Conservation (phyloP, 2,797 vertebrate genomes). For the Liasis olivaceus region DNA sequence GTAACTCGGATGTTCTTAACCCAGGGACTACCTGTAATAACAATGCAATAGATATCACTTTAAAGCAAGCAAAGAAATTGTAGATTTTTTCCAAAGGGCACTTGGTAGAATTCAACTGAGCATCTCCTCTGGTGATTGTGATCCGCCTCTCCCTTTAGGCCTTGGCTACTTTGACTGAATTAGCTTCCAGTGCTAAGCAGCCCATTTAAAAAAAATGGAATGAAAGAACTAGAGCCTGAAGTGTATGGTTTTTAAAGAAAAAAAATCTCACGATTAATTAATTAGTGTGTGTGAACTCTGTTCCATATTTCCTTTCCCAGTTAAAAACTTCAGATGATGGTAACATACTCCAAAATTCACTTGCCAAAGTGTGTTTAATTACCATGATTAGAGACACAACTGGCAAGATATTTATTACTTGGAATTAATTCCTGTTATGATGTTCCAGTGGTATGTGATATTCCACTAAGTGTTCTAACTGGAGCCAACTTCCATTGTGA, state of each 20-base stretch:
- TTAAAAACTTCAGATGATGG: background rate
- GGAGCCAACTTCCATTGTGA: background rate
- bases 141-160: no score
- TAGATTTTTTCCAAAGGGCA: no score
- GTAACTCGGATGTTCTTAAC: no score
- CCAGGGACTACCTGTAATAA: no score
- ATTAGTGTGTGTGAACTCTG: background rate
- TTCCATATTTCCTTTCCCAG: background rate
- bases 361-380: background rate
- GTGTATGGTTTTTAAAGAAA: background rate
- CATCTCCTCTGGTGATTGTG: no score
- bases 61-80: no score
- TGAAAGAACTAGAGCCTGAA: background rate
- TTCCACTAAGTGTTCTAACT: background rate
- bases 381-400: background rate
- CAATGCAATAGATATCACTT: no score
- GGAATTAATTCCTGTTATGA: background rate
- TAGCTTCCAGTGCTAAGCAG: background rate
- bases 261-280: background rate
- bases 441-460: background rate
- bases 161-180: background rate
- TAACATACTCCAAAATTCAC: background rate
- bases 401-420: background rate
- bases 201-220: background rate
- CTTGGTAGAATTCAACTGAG: no score